phyloP scores from a whole-genome alignment of 1,140 invertebrate species.

The Carposina sasakii region DNA sequence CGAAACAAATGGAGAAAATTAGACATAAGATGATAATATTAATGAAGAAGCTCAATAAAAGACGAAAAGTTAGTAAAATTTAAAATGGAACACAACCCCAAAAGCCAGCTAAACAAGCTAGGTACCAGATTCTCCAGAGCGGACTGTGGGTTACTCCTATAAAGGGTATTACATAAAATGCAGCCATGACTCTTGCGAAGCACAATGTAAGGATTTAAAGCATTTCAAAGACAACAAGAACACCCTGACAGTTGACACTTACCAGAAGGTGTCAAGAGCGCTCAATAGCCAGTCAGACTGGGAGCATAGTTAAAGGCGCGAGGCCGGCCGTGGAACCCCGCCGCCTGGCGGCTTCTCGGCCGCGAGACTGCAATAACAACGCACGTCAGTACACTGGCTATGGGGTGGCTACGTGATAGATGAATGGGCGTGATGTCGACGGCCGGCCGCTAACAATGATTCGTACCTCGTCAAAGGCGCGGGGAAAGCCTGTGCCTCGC shows the following conservation, averaged over 20 bases:
- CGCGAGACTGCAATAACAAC: constrained; percentile 68
- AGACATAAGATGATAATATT: background rate
- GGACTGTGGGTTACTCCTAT: background rate
- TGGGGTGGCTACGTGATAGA: constrained; percentile 53
- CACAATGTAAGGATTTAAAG: constrained; percentile 71
- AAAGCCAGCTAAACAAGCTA: constrained; percentile 16
- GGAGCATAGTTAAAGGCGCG: constrained; percentile 44
- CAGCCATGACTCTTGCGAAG: constrained; percentile 46
- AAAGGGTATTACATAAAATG: constrained; percentile 9
- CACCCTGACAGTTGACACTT: constrained; percentile 70
- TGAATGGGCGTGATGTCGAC: constrained; percentile 67
- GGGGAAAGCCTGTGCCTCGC: constrained; percentile 80
- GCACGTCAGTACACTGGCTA: constrained; percentile 59
- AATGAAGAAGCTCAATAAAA: background rate
- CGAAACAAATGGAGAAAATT: background rate
- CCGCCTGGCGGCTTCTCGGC: constrained; percentile 48
- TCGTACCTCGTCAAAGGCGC: constrained; percentile 73
- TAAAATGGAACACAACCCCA: constrained; percentile 7
- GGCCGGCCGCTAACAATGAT: constrained; percentile 39
- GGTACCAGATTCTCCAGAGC: constrained; percentile 19
- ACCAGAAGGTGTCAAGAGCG: constrained; percentile 62
- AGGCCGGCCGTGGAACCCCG: constrained; percentile 65
- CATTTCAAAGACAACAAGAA: constrained; percentile 65
- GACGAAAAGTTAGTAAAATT: too few species aligned
- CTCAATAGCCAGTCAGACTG: constrained; percentile 69